Base-by-base conservation (phyloP, 2,888 invertebrate species). In the Cecidostiba fungosa region DNA sequence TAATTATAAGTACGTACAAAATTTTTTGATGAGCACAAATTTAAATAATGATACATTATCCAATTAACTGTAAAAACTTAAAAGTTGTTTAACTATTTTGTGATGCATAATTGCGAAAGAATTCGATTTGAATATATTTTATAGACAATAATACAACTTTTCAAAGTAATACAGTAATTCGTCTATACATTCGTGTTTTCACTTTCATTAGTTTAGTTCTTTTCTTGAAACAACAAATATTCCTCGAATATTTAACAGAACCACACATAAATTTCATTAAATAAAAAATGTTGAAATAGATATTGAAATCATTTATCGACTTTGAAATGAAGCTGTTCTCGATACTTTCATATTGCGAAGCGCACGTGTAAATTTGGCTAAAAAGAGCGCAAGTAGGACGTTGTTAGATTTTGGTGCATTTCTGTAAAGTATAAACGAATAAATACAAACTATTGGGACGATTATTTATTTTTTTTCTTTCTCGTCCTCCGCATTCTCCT, bases 391-490 rank as follows among this genome's bases (percentile, higher is more conserved):
- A n/a, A 66, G 70, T 29, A 77, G 62, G 54, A 84, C 72, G 79
- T 82, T 76, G 50, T 86, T 70, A 82, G 39, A 76, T 82, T 81
- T 86, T 81, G 66, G 84, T 86, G 84, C 74, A 82, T 70, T 78
- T 62, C 43, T 62, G 14, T 77, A 79, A 85, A 69, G 79, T 87
- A 80, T 54, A 87, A 86, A 87, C 74, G 79, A 87, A 83, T 80
- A 85, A 85, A 85, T 83, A 83, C 62, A 76, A 85, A 80, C 77
- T 73, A 77, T 73, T 76, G n/a, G 26, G 39, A 82, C 19, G 69
- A 50, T 73, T 0, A 77, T 79, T 84, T 78, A 85, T 76, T 91
- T 91, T 87, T 90, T 91, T 79, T 90, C 90, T 86, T 89, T 90
- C 74, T 90, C 89, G 59, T 89, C 88, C 39, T 90, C 90, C 59